Base-by-base conservation (phyloP, 2,888 invertebrate genomes). In the Melanostoma mellinum region DNA sequence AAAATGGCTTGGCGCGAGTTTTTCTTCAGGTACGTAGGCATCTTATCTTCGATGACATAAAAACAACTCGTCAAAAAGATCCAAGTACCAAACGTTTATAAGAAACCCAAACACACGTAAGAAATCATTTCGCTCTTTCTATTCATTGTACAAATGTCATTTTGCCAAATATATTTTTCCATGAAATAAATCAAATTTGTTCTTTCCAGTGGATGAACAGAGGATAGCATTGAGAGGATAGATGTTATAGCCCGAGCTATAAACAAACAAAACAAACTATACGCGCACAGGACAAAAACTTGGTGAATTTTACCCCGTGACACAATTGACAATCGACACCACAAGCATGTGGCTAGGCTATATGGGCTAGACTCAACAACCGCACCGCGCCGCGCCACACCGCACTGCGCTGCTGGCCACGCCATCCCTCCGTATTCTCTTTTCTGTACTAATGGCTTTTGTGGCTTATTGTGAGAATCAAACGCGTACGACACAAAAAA, bases 241-340 rank as follows among this genome's bases (percentile, higher is more conserved):
- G 52, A 9, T 40, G 38, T 56, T 63, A 32, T 58, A 75, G 56
- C 74, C 74, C 44, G 55, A 71, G 42, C 72, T 75, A 85, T 68
- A 80, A 68, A 80, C 63, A 72, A 55, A 80, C 71, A 80, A 75
- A 79, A 71, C 79, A 61, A 79, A 79, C 78, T 69, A 56, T 52
- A 67, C 74, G 74, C 53, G 78, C 82, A 74, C 73, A 74, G 44
- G 85, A 85, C 85, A 85, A 85, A 60, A 67, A 56, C 67, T 46
- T 58, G 73, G 52, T 74, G 79, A 79, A 56, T 80, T 75, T 80
- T 85, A 85, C 74, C 85, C 85, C 85, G 85, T 85, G 85, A 80
- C 85, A 85, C 80, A 85, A 85, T 80, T 85, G 85, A 76, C 75
- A 85, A 85, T 80, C 80, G 85, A 76, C 75, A 85, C 85, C 85